Percentiles rank a stretch among this genome's conserved stretches.
These are phyloP conservation scores for Grapholita molesta DNA, from an alignment of 1,140 invertebrate species.

Conservation along the genomic window DNA sequence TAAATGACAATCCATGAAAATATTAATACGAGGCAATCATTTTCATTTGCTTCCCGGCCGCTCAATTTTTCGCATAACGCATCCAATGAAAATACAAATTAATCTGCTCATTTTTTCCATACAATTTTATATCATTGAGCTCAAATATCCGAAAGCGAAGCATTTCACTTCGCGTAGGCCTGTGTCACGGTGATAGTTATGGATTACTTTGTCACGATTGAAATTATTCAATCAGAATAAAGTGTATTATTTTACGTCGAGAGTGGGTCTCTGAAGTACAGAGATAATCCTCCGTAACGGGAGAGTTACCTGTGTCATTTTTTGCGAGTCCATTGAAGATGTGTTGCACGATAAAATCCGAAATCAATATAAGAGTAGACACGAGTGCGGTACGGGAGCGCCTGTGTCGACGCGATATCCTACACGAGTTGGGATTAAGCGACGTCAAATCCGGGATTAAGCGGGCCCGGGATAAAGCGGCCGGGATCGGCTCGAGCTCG, in stretches of 20 bases:
- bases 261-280: constrained; percentile 1
- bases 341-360: constrained; percentile 41
- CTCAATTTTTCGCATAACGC: constrained; percentile 76
- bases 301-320: not conserved
- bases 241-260: constrained; percentile 37
- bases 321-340: constrained; percentile 42
- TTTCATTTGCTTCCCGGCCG: constrained; percentile 62
- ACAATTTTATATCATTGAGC: constrained; percentile 74
- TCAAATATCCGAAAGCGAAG: constrained; percentile 64
- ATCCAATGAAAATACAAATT: constrained; percentile 74
- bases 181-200: constrained; percentile 65
- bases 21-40: constrained; percentile 62
- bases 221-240: constrained; percentile 67
- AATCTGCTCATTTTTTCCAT: constrained; percentile 76
- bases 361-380: constrained; percentile 61
- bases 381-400: constrained; percentile 49
- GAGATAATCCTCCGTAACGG: not conserved
- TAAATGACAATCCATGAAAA: constrained; percentile 58
- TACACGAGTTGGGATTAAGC: constrained; percentile 77
- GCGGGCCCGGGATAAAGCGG: constrained; percentile 60
- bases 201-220: constrained; percentile 67
- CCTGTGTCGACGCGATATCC: constrained; percentile 74
- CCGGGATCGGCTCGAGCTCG: constrained; percentile 55
- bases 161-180: constrained; percentile 64
- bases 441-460: constrained; percentile 77